Evolutionary conservation across 2,113 vertebrate species (phyloP).

Genomic region (Petroica traversi): DNA sequence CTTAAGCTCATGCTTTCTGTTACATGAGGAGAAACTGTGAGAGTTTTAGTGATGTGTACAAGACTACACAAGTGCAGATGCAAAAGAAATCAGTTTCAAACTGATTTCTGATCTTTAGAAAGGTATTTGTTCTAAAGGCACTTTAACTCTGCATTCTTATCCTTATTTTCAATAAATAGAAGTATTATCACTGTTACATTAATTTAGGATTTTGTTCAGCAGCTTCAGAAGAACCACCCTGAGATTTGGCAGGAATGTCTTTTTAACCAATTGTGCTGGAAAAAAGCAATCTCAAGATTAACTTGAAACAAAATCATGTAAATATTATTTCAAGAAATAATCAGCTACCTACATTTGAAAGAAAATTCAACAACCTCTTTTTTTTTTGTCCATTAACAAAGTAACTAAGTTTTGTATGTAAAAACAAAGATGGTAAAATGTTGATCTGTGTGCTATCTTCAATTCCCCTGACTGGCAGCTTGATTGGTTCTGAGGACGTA

Average conservation of each 20-base stretch:
- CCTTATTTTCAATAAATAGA: not conserved
- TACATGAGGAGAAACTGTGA: not conserved
- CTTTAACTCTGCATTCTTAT: not conserved
- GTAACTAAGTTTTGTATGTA: not conserved
- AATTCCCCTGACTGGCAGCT: not conserved
- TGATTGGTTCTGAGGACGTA: constrained; percentile 2
- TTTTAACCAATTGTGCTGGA: not conserved
- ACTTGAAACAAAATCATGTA: not conserved
- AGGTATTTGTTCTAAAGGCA: not conserved
- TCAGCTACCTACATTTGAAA: not conserved
- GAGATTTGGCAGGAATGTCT: not conserved
- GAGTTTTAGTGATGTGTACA: not conserved
- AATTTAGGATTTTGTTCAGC: not conserved
- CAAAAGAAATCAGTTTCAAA: not conserved
- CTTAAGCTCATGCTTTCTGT: not conserved
- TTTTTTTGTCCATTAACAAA: not conserved
- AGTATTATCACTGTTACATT: not conserved
- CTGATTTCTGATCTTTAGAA: not conserved
- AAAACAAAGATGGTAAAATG: not conserved
- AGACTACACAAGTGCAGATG: not conserved
- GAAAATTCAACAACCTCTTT: not conserved
- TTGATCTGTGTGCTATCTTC: not conserved
- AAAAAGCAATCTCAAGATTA: not conserved
- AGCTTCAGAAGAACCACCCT: not conserved
- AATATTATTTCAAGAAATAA: not conserved